Conservation (phyloP, 2,113 vertebrate species). For the Scortum barcoo region DNA sequence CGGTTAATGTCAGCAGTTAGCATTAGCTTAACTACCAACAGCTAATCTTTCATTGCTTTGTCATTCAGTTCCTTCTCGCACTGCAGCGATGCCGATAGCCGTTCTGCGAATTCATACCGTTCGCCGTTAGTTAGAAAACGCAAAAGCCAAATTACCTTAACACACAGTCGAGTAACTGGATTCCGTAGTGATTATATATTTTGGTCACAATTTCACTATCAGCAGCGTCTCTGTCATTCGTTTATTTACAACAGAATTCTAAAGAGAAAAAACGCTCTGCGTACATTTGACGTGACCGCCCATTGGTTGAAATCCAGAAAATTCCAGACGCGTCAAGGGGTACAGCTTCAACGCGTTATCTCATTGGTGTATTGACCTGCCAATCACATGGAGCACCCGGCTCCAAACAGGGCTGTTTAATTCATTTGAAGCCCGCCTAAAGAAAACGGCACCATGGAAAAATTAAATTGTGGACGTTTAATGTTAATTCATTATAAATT, state of each 20-base stretch:
- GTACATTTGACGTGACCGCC: slow-evolving; percentile 40
- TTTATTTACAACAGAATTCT: slow-evolving; percentile 85
- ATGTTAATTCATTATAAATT: fast-evolving
- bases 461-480: fast-evolving
- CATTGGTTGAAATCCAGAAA: slow-evolving; percentile 83
- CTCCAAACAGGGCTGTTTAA: neutral
- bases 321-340: slow-evolving; percentile 63
- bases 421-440: slow-evolving; percentile 4
- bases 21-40: slow-evolving; percentile 70
- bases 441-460: fast-evolving
- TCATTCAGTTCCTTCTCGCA: slow-evolving; percentile 57
- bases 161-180: slow-evolving; percentile 23
- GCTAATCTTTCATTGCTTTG: slow-evolving; percentile 72
- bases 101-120: neutral
- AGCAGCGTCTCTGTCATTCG: slow-evolving; percentile 73
- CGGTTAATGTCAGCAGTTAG: slow-evolving; percentile 57
- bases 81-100: neutral
- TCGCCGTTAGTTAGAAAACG: neutral
- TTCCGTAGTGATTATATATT: slow-evolving; percentile 31
- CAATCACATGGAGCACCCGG: slow-evolving; percentile 51
- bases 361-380: slow-evolving; percentile 63
- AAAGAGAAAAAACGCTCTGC: slow-evolving; percentile 40
- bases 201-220: slow-evolving; percentile 46
- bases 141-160: slow-evolving; percentile 59
- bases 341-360: neutral